Evolutionary conservation across 2,888 invertebrate genomes (phyloP).

Genomic region (Hipparchia sbordonii): DNA sequence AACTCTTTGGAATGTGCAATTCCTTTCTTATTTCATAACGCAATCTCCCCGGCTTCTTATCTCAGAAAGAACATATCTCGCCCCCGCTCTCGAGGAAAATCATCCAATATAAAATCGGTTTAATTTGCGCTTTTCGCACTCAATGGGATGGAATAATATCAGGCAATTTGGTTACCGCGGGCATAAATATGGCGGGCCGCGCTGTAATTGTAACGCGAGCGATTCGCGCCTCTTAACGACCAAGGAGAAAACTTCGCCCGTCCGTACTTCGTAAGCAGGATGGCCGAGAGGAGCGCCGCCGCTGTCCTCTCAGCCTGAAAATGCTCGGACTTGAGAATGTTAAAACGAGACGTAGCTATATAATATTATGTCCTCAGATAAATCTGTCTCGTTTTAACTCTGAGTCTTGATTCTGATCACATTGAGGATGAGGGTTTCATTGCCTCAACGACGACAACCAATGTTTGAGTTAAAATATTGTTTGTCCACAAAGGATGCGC

Average conservation of each 20-base stretch:
- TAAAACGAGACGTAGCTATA: too few relatives aligned
- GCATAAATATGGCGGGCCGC: constrained; percentile 81
- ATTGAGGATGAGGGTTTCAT: neutral
- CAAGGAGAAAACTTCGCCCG: constrained; percentile 77
- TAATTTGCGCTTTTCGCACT: constrained; percentile 84
- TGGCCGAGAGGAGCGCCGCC: constrained; percentile 50
- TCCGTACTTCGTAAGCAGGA: constrained; percentile 70
- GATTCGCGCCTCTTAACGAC: constrained; percentile 82
- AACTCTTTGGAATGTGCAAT: constrained; percentile 77
- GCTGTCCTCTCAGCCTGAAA: constrained; percentile 31
- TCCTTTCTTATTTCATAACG: constrained; percentile 82
- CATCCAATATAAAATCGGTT: constrained; percentile 83
- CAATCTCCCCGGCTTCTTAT: constrained; percentile 80
- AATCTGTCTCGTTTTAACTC: too few relatives aligned
- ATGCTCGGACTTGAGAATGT: neutral
- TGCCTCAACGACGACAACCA: constrained; percentile 1
- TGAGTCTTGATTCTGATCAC: too few relatives aligned
- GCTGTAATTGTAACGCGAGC: constrained; percentile 81
- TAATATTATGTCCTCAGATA: too few relatives aligned
- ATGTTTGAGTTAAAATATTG: too few relatives aligned
- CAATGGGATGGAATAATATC: constrained; percentile 84
- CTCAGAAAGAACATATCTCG: constrained; percentile 80
- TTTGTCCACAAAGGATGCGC: too few relatives aligned
- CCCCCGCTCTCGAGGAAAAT: constrained; percentile 78
- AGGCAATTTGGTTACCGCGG: constrained; percentile 83